Base-by-base conservation (phyloP, 2,888 invertebrate species). In the Carabus problematicus region DNA sequence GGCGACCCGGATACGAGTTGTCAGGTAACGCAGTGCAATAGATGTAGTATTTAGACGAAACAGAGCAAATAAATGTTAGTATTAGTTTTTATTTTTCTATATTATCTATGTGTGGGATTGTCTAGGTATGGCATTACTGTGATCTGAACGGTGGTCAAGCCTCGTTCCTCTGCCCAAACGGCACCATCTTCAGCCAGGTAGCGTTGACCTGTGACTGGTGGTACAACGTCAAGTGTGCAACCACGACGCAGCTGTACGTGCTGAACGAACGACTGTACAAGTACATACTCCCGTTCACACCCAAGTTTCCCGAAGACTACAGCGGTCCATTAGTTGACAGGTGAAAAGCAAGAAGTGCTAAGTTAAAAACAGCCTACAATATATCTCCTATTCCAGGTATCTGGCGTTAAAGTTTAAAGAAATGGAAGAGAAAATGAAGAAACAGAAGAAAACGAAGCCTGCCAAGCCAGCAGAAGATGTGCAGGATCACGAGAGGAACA, bases 141-240 rank as follows among this genome's bases (percentile, higher is more conserved):
- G 94, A 94, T 79, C 85, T 95, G 68, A 94, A 94, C 77, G 94
- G 94, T 7, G 94, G 94, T 6, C 94, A 94, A 80, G 92, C 94
- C 3, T 94, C 94, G 2, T 95, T 95, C 80, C 82, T 95, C 42
- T 95, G 94, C 76, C 94, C 94, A 58, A 94, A 94, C 79, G 94
- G 95, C 43, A 95, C 95, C 2, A 93, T 95, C 77, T 95, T 95
- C 83, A 94, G 92, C 73, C 94, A 95, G 84, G 92, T 93, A 11
- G 93, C 90, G 0, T 82, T 95, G 52, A 94, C 94, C 0, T 94
- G 94, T 77, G 95, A 95, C 80, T 95, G 94, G 94, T 95, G 94
- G 94, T 95, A 93, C 82, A 95, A 95, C 79, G 94, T 95, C 0
- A 90, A 91, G 76, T 95, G 94, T 79, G 88, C 91, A 29, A 88